These are phyloP conservation scores for Cecropterus lyciades DNA, from an alignment of 1,140 invertebrate genomes.

Conservation along the genomic window DNA sequence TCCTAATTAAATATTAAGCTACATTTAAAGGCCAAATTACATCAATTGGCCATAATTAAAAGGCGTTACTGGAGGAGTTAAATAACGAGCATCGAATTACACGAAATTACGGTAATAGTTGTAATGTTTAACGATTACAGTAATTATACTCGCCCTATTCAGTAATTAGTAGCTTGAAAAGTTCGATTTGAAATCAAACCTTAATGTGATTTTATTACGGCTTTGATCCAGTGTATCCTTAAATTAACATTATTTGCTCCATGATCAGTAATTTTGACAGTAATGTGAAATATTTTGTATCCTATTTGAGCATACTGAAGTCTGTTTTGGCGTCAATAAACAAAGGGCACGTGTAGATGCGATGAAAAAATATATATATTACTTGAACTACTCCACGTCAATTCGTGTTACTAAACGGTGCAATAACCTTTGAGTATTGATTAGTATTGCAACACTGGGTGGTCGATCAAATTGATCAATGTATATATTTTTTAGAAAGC, in stretches of 20 bases:
- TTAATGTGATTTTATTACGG: too few relatives aligned
- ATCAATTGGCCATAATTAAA: constrained; percentile 55
- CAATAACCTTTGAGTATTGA: too few relatives aligned
- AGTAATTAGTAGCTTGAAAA: too few relatives aligned
- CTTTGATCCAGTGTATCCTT: too few relatives aligned
- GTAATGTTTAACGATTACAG: constrained; percentile 33
- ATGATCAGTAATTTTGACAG: constrained; percentile 2
- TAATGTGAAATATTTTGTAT: constrained; percentile 7
- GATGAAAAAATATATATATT: constrained; percentile 32
- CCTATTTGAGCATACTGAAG: background rate
- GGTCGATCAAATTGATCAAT: constrained; percentile 11
- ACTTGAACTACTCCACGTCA: constrained; percentile 36
- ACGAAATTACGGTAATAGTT: constrained; percentile 59
- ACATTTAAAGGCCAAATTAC: constrained; percentile 54
- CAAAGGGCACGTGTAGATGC: constrained; percentile 27
- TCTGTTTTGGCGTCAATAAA: constrained; percentile 7
- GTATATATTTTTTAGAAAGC: constrained; percentile 4
- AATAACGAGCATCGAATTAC: constrained; percentile 54
- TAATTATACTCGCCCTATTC: constrained; percentile 21
- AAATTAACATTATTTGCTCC: too few relatives aligned
- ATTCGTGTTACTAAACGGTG: too few relatives aligned
- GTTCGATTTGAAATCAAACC: too few relatives aligned
- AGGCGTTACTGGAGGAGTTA: constrained; percentile 52
- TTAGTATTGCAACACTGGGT: constrained; percentile 6
- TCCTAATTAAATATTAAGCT: constrained; percentile 40